Base-by-base conservation (phyloP, 2,797 vertebrate genomes). In the Eremophila alpestris region DNA sequence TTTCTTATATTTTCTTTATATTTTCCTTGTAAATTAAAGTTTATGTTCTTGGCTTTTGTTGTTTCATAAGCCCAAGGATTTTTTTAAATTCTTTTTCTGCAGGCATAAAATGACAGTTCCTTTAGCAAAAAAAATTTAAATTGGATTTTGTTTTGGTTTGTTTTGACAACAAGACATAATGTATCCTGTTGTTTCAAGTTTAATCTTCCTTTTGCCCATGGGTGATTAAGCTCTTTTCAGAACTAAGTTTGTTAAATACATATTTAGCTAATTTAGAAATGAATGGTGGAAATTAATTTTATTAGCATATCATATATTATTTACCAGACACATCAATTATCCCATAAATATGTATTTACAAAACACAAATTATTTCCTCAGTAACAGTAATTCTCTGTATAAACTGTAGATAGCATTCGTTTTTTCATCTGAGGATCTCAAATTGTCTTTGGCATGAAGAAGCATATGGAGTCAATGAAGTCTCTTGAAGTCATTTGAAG, bases 221-320 rank as follows among this genome's bases (percentile, higher is more conserved):
- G 51, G 54, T 76, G 76, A 93, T 91, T 94, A 94, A 83, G 83
- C 40, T 71, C 30, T 75, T 94, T 83, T 90, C 69, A 86, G 76
- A 83, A 76, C 27, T 94, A 88, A 82, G 51, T 76, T 92, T 94
- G 69, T 89, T 93, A 96, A 96, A 81, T 91, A 91, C 43, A 59
- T 95, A 79, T 95, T 94, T 91, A 93, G 32, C 23, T 91, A 78
- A 94, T 94, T 96, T 93, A 92, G 59, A 90, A 95, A 87, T 29
- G 74, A 93, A 86, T 76, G 77, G 45, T 95, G 22, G 51, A 90
- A 90, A 90, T 67, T 83, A 94, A 91, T 86, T 76, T 46, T 88
- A 88, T 93, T 91, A 96, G 48, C 76, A 78, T 93, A 51, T 49
- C 54, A 89, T 90, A 81, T 84, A 90, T 82, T 93, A 91, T 95